Base-by-base conservation (phyloP, 2,888 invertebrate species). In the Catocala fraxini region DNA sequence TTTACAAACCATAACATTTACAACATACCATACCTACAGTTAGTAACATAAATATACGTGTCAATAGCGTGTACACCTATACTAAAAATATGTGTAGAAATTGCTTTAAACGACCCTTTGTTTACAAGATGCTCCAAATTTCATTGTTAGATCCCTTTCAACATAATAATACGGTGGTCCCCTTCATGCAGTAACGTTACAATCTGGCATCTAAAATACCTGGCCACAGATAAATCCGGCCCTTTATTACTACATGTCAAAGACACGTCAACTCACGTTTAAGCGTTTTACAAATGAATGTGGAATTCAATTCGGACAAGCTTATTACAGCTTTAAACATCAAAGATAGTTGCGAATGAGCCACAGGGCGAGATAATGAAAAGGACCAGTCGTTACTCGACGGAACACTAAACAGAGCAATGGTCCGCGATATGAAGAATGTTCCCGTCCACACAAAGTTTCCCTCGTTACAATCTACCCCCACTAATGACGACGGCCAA, bases 401-500 rank as follows among this genome's bases (percentile, higher is more conserved):
- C 85, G 86, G 85, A 88, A 86, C 85, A 85, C 84, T 85, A 83
- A 87, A 87, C 86, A 83, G 84, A 80, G 85, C 85, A 89, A 87
- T 86, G 88, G 82, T 72, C 81, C 83, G 81, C 84, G 84, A 86
- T 91, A 90, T 90, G 88, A 91, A 88, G 88, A 88, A 91, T 90
- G 89, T 84, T 81, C 77, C 78, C 79, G 81, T 83, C 82, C 80
- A 80, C 81, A 81, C 83, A 85, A 88, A 89, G 82, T 86, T 87
- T 83, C 84, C 81, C 88, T 88, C 85, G 85, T 87, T 86, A 89
- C 82, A 84, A 82, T 80, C 79, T 85, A 85, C 85, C 86, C 83
- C 70, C 83, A 81, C 91, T 93, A 93, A 92, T 92, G 92, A 92
- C 88, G 83, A 82, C 79, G 70, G 83, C 66, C 78, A 78, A 89